Conservation (phyloP, 2,888 invertebrate genomes). For the Ectropis crepuscularia region DNA sequence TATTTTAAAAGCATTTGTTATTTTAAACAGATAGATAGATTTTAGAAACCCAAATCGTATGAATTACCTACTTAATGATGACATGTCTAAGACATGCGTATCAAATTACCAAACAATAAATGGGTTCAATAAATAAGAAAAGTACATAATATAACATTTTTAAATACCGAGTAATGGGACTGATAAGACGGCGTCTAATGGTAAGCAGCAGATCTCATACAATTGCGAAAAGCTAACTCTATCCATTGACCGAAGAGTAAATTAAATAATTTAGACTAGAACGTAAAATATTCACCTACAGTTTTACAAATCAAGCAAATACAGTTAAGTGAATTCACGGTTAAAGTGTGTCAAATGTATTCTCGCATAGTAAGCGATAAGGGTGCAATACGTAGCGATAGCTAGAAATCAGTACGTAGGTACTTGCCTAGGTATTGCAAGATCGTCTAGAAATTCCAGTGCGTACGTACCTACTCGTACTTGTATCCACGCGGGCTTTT, state of each 20-base stretch:
- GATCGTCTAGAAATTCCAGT: slow-evolving; percentile 48
- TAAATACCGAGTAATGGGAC: no score
- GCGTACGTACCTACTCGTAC: slow-evolving; percentile 3
- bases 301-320: slow-evolving; percentile 16
- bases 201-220: no score
- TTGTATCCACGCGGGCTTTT: slow-evolving; percentile 3
- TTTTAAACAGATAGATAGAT: not conserved
- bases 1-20: slow-evolving; percentile 9
- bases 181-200: no score
- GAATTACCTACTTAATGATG: no score
- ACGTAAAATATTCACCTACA: not conserved
- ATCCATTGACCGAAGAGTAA: no score
- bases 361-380: slow-evolving; percentile 35
- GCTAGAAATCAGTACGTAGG: slow-evolving; percentile 21
- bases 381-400: slow-evolving; percentile 31
- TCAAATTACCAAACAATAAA: no score
- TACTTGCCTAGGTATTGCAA: slow-evolving; percentile 35
- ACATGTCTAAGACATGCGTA: no score
- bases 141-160: no score
- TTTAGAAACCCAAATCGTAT: no score
- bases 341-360: slow-evolving; percentile 36
- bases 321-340: slow-evolving; percentile 25
- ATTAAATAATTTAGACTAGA: no score
- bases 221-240: no score
- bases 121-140: no score